phyloP scores from a whole-genome alignment of 2,113 vertebrate genomes.

The Chamaetylas fuelleborni region DNA sequence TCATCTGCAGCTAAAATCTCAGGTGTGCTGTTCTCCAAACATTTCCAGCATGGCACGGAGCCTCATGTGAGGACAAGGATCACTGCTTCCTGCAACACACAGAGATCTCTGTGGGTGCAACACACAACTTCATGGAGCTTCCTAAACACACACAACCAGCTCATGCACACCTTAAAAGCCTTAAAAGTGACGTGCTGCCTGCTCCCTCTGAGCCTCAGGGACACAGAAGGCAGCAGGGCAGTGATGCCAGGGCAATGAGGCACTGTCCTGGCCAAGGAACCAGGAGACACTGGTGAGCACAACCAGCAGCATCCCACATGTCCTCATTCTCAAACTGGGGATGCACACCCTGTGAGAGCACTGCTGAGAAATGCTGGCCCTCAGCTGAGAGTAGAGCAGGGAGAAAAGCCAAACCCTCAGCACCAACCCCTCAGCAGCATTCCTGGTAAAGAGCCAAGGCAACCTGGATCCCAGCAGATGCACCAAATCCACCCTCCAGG shows the following conservation, averaged over 20 bases:
- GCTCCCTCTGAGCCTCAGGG: not conserved
- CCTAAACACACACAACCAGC: not conserved
- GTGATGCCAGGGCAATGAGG: not conserved
- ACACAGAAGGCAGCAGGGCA: not conserved
- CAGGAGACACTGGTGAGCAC: not conserved
- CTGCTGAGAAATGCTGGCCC: not conserved
- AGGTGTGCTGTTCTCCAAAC: not conserved
- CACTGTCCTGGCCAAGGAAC: not conserved
- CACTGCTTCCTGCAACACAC: not conserved
- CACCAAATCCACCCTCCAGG: not conserved
- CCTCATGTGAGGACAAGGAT: not conserved
- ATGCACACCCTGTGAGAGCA: not conserved
- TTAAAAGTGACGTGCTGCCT: not conserved
- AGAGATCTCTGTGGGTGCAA: conserved; percentile 38
- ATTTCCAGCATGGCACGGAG: not conserved
- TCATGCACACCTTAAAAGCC: not conserved
- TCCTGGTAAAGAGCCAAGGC: not conserved
- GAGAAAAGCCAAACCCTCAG: not conserved
- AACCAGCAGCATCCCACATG: fast-evolving
- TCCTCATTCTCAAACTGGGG: not conserved
- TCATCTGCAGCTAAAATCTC: conserved; percentile 33
- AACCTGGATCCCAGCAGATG: not conserved
- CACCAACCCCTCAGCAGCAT: not conserved
- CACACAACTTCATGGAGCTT: not conserved
- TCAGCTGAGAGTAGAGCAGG: not conserved